A percentile compares a stretch with the other conserved stretches of the same genome.
phyloP scores from a whole-genome alignment of 2,113 vertebrate genomes.

The Rana temporaria region DNA sequence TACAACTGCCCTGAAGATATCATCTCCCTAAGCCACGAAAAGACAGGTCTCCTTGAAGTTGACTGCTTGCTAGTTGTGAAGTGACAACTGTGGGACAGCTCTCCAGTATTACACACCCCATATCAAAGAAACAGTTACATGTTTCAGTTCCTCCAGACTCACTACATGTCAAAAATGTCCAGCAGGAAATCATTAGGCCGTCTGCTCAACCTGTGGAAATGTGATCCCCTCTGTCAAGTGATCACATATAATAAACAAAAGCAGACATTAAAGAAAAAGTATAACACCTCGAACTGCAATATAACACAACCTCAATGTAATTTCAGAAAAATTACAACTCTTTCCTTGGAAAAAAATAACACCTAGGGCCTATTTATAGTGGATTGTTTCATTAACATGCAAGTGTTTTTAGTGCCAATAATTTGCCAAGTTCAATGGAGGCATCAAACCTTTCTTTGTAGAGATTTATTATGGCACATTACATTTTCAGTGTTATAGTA shows the following conservation, averaged over 20 bases:
- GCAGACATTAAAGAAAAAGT: background rate
- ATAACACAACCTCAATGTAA: no score
- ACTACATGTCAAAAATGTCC: constrained; percentile 39
- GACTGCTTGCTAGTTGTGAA: constrained; percentile 45
- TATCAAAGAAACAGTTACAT: constrained; percentile 54
- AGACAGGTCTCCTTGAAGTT: constrained; percentile 42
- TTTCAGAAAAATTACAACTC: no score
- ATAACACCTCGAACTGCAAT: background rate
- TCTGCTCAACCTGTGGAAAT: constrained; percentile 34
- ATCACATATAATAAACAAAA: constrained; percentile 13
- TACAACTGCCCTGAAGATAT: constrained; percentile 45
- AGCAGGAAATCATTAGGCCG: constrained; percentile 41
- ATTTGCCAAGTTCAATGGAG: no score
- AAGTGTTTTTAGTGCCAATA: no score
- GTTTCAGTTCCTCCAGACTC: constrained; percentile 30
- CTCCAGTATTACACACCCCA: constrained; percentile 23
- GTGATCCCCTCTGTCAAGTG: constrained; percentile 35
- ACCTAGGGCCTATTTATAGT: no score
- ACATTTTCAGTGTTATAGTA: no score
- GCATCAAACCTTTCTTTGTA: no score
- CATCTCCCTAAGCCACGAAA: constrained; percentile 18
- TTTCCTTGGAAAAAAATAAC: no score
- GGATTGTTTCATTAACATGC: no score
- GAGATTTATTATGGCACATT: no score
- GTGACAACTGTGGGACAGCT: constrained; percentile 46